These are phyloP conservation scores for Anguilla marmorata DNA, from an alignment of 2,797 vertebrate genomes.

Conservation along the genomic window DNA sequence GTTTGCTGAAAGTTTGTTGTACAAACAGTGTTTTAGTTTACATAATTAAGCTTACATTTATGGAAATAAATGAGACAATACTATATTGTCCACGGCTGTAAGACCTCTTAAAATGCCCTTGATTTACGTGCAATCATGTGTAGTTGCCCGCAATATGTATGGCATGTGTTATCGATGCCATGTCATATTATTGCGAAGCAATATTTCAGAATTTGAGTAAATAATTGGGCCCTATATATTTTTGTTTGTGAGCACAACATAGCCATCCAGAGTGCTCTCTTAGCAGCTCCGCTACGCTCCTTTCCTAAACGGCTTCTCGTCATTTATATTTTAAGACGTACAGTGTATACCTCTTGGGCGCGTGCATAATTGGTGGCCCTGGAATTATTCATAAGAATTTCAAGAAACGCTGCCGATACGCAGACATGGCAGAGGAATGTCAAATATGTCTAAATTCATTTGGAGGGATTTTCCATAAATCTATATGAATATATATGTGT, in stretches of 20 bases:
- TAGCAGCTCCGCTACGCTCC: slow-evolving; percentile 2
- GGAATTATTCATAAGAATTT: slow-evolving; percentile 39
- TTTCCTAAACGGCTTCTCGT: slow-evolving; percentile 7
- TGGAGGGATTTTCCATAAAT: neutral
- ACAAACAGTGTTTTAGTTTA: neutral
- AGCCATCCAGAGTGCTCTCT: neutral
- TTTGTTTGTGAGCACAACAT: slow-evolving; percentile 4
- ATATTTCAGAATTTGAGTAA: neutral
- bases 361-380: slow-evolving; percentile 32
- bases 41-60: neutral
- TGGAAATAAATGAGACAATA: neutral
- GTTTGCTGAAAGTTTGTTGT: neutral
- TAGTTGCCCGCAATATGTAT: neutral
- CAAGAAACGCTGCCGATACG: slow-evolving; percentile 23
- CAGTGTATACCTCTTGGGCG: slow-evolving; percentile 16
- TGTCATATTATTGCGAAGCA: neutral
- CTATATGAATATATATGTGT: too few species aligned
- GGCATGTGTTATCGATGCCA: neutral
- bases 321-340: slow-evolving; percentile 27
- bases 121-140: neutral
- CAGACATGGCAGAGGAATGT: slow-evolving; percentile 9
- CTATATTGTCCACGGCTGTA: neutral
- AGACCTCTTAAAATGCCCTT: neutral
- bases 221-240: neutral
- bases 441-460: slow-evolving; percentile 11